These are phyloP conservation scores for Leptogaster cylindrica DNA, from an alignment of 2,888 invertebrate genomes.

Conservation along the genomic window DNA sequence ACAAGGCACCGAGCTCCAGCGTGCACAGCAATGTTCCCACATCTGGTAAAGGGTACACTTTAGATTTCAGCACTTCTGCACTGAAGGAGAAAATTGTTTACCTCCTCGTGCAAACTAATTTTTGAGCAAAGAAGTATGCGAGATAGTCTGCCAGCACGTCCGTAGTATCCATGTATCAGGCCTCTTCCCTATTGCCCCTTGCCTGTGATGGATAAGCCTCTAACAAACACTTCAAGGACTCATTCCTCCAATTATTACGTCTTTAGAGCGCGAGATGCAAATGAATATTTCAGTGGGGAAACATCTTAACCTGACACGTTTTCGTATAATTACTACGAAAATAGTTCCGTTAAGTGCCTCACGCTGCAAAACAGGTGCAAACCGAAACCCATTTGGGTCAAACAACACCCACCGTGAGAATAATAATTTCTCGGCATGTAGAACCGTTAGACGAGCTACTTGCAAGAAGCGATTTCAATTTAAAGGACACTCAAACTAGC, in stretches of 20 bases:
- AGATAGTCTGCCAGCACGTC: no score
- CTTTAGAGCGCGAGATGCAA: background rate
- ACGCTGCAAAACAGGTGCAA: background rate
- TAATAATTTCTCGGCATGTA: constrained; percentile 24
- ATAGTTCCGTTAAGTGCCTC: background rate
- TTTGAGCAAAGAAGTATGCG: no score
- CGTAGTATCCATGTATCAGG: no score
- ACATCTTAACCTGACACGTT: constrained; percentile 5
- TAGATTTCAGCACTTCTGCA: no score
- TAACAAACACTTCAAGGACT: background rate
- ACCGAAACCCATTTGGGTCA: constrained; percentile 11
- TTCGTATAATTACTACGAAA: constrained; percentile 28
- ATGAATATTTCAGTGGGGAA: background rate
- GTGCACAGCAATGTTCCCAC: no score
- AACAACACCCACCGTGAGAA: constrained; percentile 4
- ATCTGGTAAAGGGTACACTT: no score
- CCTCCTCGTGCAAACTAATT: no score
- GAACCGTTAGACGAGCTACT: background rate
- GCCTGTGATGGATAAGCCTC: background rate
- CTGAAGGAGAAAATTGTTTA: no score
- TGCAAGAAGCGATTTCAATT: constrained; percentile 22
- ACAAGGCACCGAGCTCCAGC: no score
- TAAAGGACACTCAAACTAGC: background rate
- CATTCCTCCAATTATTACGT: background rate
- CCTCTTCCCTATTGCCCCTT: no score